phyloP scores from a whole-genome alignment of 2,888 invertebrate genomes.

The Diloba caeruleocephala region DNA sequence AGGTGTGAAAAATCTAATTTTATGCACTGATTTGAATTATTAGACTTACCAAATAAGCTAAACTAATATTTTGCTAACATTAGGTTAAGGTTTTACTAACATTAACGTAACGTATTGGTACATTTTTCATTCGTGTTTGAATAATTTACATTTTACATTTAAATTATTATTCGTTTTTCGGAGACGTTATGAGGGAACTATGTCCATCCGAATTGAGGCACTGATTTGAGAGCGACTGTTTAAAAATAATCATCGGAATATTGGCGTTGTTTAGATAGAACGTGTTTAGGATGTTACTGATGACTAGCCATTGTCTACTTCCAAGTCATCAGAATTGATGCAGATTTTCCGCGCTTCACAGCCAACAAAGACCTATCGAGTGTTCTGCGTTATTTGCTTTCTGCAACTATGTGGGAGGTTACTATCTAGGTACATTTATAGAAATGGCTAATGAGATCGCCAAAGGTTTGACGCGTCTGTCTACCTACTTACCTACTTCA shows the following conservation, averaged over 20 bases:
- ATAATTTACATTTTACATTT: slow-evolving; percentile 41
- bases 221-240: slow-evolving; percentile 12
- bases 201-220: slow-evolving; percentile 25
- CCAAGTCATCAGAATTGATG: no score
- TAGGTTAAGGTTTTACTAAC: slow-evolving; percentile 67
- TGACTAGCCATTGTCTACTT: no score
- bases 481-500: no score
- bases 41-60: slow-evolving; percentile 66
- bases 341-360: no score
- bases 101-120: slow-evolving; percentile 32
- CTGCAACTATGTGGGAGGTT: no score
- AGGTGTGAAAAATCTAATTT: slow-evolving; percentile 53
- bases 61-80: slow-evolving; percentile 59
- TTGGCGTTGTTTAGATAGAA: slow-evolving; percentile 38
- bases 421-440: no score
- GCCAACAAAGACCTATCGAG: no score
- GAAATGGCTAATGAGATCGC: no score
- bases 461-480: no score
- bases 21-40: slow-evolving; percentile 60
- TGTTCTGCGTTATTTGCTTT: no score
- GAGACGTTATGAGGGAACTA: slow-evolving; percentile 25
- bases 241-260: slow-evolving; percentile 17
- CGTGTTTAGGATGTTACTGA: slow-evolving; percentile 24
- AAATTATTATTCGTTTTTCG: slow-evolving; percentile 49
- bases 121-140: slow-evolving; percentile 36